These are phyloP conservation scores for Eurystomus gularis DNA, from an alignment of 2,113 vertebrate species.

Conservation along the genomic window DNA sequence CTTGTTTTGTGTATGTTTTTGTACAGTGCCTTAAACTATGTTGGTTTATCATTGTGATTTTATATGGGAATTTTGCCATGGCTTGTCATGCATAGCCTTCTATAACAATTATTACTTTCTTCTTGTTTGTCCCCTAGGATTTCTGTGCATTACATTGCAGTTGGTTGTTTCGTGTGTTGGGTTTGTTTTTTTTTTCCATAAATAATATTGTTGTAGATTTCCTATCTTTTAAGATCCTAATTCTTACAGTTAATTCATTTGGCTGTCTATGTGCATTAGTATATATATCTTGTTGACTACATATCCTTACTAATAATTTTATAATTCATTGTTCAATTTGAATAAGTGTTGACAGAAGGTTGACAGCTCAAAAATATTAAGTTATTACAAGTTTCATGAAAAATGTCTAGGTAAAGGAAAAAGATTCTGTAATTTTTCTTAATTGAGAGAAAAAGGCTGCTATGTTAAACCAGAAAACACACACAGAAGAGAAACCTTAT, in stretches of 20 bases:
- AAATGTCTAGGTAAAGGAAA: background rate
- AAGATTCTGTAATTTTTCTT: background rate
- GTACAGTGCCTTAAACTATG: background rate
- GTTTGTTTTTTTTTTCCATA: background rate
- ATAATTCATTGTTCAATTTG: background rate
- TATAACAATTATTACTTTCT: background rate
- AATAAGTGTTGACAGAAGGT: background rate
- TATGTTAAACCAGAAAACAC: background rate
- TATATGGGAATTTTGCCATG: background rate
- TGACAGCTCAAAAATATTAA: background rate
- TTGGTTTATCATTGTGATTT: background rate
- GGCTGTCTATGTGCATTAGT: background rate
- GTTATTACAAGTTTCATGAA: background rate
- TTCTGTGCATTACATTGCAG: background rate
- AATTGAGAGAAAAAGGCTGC: background rate
- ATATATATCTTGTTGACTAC: background rate
- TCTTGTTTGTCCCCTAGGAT: background rate
- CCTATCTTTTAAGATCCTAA: background rate
- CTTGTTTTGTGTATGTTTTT: background rate
- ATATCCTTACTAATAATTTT: fast-evolving
- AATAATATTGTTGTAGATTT: background rate
- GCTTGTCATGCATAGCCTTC: background rate
- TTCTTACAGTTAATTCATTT: background rate
- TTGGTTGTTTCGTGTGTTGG: background rate
- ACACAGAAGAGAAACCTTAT: background rate